Base-by-base conservation (phyloP, 2,888 invertebrate genomes). In the Elmis aenea region DNA sequence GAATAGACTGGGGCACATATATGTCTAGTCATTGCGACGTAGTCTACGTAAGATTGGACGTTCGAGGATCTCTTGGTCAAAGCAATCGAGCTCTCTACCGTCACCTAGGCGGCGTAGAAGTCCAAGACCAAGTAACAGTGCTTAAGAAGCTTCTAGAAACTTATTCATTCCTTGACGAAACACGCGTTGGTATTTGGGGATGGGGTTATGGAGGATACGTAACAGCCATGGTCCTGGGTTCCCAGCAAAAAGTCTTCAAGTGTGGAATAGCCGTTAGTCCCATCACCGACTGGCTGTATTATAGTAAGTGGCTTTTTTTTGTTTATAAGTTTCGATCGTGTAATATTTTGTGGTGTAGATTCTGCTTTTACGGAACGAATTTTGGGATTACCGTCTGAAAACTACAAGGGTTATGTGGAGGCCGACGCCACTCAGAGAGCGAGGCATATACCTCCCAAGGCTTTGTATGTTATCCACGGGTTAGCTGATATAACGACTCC, bases 161-260 rank as follows among this genome's bases (percentile, higher is more conserved):
- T 27, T 76, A 85, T 55, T 83, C 83, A 60, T 94, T 83, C 70
- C 76, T 94, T 59, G 91, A 94, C 68, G 83, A 84, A 58, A 83
- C 85, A 2, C 77, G 90, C 40, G 87, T 92, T 26, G 93, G 91
- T 5, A 85, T 96, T 37, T 94, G 92, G 92, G 95, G 95, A 24
- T 92, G 93, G 92, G 94, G 93, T 9, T 95, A 93, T 68, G 95
- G 91, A 5, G 95, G 94, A 5, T 95, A 92, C 68, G 88, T 93
- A 20, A 88, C 93, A n/a, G 77, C 91, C 31, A 90, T 91, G 83
- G 81, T 89, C 39, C 74, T 95, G 33, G 91, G 91, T 22, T 81
- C 84, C 30, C 88, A 89, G 65, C 76, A 78, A 48, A 78, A 83
- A 56, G 81, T 88, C 33, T 89, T 92, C 71, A 88, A 90, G 64